Evolutionary conservation across 2,797 vertebrate species (phyloP), one percentile per base, ranked within the genome.

Genomic region (Eidolon dupreanum): DNA sequence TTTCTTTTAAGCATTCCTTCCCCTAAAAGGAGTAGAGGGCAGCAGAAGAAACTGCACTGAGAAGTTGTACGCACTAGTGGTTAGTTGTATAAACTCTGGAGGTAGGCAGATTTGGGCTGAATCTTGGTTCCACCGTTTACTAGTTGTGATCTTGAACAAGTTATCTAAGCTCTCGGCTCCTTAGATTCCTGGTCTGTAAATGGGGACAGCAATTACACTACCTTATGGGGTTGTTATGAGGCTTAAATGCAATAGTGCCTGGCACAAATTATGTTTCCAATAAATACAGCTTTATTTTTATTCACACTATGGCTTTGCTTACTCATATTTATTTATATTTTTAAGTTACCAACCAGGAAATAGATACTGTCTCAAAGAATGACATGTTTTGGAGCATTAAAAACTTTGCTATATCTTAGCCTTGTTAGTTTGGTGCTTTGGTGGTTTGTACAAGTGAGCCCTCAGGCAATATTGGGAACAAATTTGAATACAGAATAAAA

Each of bases 201-300:
- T 88, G 38, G 31, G 12, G 15, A 1, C 22, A 61, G 61, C 94
- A 46, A 79, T 79, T 89, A 59, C 12, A 90, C 43, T 71, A n/a
- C 28, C 12, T 94, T 74, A 59, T 81, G 22, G 24, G 16, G 33
- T 70, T 81, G 9, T 73, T 78, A 75, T 43, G 3, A 59, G 26
- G 33, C 15, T 92, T 74, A 95, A 92, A 59, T 90, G 13, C 53
- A 95, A 75, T 82, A 65, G n/a, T 88, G 59, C 10, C 57, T 81
- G 59, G n/a, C 8, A 92, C 19, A 88, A 84, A 90, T 84, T 92
- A 75, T 71, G 16, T 53, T 93, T 61, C 13, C 31, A 96, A 75
- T 90, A 92, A 63, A 88, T 71, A 41, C 51, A 92, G 16, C 41
- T 86, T 92, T 90, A 84, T 55, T 94, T 92, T 78, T 68, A 85